These are phyloP conservation scores for Tricholauxania praeusta DNA, from an alignment of 2,888 invertebrate species.

Conservation along the genomic window DNA sequence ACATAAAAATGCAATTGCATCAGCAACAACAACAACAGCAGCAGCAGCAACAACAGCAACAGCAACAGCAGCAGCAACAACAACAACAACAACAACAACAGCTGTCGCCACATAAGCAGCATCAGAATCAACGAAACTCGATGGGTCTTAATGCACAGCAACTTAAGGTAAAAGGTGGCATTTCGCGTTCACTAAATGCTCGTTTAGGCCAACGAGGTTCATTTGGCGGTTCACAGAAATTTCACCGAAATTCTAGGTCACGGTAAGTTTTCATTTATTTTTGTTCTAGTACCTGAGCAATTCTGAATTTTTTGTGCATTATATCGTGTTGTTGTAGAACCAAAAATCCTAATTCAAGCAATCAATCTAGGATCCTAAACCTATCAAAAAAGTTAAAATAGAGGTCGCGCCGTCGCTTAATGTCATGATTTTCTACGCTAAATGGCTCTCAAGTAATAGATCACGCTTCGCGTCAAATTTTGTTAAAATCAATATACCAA, in stretches of 20 bases:
- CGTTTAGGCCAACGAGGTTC: slow-evolving; percentile 70
- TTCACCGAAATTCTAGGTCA: slow-evolving; percentile 64
- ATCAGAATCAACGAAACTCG: slow-evolving; percentile 40
- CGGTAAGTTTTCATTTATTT: slow-evolving; percentile 53
- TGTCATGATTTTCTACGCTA: too few species aligned
- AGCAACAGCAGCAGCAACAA: slow-evolving; percentile 51
- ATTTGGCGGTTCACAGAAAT: slow-evolving; percentile 59
- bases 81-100: slow-evolving; percentile 50
- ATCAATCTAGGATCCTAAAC: too few species aligned
- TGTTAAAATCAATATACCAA: too few species aligned
- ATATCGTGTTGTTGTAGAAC: too few species aligned
- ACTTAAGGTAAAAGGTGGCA: slow-evolving; percentile 56
- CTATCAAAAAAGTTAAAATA: too few species aligned
- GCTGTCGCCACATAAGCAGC: slow-evolving; percentile 33
- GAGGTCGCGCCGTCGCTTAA: too few species aligned
- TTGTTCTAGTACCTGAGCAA: too few species aligned
- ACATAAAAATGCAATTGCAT: slow-evolving; percentile 67
- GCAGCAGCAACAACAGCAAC: slow-evolving; percentile 68
- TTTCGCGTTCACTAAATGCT: slow-evolving; percentile 72
- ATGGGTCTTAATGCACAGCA: slow-evolving; percentile 43
- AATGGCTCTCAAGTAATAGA: too few species aligned
- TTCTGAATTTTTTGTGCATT: too few species aligned
- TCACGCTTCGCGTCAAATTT: too few species aligned
- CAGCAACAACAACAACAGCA: slow-evolving; percentile 65
- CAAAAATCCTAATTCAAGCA: too few species aligned